Percentiles rank a stretch among this genome's conserved stretches.
phyloP scores from a whole-genome alignment of 2,797 vertebrate genomes.

The Sebastes miniatus region DNA sequence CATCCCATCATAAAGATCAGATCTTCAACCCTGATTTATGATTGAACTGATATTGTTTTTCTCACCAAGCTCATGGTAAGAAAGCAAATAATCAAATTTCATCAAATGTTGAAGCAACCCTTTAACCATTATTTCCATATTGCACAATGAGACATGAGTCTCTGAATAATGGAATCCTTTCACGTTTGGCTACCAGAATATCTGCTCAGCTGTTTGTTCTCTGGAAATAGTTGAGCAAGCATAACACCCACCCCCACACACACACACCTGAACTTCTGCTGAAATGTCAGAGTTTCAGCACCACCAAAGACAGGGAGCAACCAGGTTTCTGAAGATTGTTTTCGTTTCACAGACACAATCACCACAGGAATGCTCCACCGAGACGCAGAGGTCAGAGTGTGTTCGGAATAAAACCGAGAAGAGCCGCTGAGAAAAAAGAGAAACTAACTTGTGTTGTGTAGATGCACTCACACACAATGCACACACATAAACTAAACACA shows the following conservation, averaged over 20 bases:
- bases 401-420: constrained; percentile 35
- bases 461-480: not conserved
- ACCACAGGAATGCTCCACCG: constrained; percentile 54
- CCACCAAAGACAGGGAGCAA: constrained; percentile 14
- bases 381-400: constrained; percentile 40
- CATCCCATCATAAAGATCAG: no score
- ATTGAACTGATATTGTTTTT: not conserved
- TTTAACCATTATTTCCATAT: not conserved
- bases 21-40: no score
- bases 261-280: constrained; percentile 37
- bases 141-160: not conserved
- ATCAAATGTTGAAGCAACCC: not conserved
- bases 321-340: constrained; percentile 50
- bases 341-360: constrained; percentile 54
- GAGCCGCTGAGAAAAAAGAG: constrained; percentile 5
- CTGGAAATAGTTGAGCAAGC: constrained; percentile 44
- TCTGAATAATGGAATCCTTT: constrained; percentile 31
- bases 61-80: not conserved
- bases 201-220: constrained; percentile 43
- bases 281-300: constrained; percentile 38
- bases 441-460: not conserved
- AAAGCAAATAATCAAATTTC: not conserved
- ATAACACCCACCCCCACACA: not conserved
- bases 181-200: constrained; percentile 31
- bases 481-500: not conserved